Conservation (phyloP, 2,113 vertebrate species). For the Petroica traversi region DNA sequence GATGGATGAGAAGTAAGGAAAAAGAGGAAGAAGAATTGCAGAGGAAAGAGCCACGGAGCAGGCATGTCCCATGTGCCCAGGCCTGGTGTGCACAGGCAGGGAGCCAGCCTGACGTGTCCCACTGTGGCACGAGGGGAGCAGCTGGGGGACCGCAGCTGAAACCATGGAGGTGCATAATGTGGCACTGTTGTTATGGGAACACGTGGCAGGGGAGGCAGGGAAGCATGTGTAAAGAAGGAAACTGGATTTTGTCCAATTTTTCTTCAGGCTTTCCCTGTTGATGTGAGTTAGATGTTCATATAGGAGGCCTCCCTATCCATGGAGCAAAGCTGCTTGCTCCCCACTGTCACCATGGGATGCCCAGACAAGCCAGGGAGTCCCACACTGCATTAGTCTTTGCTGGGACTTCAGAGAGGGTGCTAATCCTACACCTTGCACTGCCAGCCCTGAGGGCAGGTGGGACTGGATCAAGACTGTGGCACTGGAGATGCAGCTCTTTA, state of each 20-base stretch:
- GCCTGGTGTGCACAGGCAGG: rapidly evolving
- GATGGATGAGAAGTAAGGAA: not conserved
- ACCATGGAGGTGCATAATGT: rapidly evolving
- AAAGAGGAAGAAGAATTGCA: not conserved
- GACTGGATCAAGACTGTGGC: rapidly evolving
- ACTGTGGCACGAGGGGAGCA: rapidly evolving
- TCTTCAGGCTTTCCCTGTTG: not conserved
- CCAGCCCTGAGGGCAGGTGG: not conserved
- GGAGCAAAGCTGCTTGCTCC: not conserved
- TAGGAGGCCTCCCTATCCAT: rapidly evolving
- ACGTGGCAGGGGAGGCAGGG: not conserved
- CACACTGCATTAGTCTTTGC: rapidly evolving
- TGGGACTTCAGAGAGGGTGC: not conserved
- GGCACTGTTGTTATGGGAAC: not conserved
- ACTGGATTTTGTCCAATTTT: not conserved
- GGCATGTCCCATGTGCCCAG: not conserved
- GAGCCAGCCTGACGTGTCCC: rapidly evolving
- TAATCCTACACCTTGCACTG: not conserved
- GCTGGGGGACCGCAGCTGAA: not conserved
- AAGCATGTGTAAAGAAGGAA: not conserved
- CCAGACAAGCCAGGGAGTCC: not conserved
- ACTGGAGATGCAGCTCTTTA: not conserved
- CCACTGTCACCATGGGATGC: rapidly evolving
- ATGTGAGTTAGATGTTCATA: rapidly evolving
- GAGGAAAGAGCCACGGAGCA: not conserved